Conservation (phyloP, 2,113 vertebrate species). For the Vicugna pacos region DNA sequence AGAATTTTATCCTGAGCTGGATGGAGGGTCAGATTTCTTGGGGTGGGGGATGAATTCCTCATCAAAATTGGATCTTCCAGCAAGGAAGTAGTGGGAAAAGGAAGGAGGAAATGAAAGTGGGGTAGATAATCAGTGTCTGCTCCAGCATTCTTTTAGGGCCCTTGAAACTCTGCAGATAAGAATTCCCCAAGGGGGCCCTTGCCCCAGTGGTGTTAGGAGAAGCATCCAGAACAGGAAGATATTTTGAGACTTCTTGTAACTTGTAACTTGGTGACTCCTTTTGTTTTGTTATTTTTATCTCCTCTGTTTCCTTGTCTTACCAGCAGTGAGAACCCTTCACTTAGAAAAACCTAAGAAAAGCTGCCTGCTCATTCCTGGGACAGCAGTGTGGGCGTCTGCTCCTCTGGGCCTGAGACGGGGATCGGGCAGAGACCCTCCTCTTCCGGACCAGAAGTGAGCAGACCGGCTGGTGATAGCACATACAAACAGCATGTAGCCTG, state of each 20-base stretch:
- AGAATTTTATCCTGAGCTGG: not conserved
- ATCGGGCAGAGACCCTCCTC: not conserved
- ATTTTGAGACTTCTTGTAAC: constrained; percentile 67
- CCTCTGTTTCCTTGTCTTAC: constrained; percentile 72
- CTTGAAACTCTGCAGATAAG: not conserved
- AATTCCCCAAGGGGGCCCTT: not conserved
- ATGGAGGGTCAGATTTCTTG: not conserved
- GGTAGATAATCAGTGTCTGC: not conserved
- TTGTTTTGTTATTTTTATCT: constrained; percentile 79
- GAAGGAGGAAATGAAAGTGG: not conserved
- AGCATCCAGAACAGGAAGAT: not conserved
- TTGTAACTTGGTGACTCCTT: constrained; percentile 64
- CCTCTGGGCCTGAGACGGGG: not conserved
- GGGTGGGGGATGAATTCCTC: not conserved
- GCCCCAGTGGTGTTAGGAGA: not conserved
- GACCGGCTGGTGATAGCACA: fast-evolving
- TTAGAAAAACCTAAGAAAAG: constrained; percentile 56
- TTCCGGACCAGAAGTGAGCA: not conserved
- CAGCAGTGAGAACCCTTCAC: constrained; percentile 54
- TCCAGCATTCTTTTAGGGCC: not conserved
- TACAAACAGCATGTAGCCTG: too few relatives aligned
- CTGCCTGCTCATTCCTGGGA: not conserved
- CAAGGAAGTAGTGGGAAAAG: not conserved
- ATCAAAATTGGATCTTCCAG: not conserved
- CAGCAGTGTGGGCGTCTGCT: not conserved